Evolutionary conservation across 2,888 invertebrate species (phyloP), one percentile per base, ranked within the genome.

Genomic region (Lumbricus terrestris): DNA sequence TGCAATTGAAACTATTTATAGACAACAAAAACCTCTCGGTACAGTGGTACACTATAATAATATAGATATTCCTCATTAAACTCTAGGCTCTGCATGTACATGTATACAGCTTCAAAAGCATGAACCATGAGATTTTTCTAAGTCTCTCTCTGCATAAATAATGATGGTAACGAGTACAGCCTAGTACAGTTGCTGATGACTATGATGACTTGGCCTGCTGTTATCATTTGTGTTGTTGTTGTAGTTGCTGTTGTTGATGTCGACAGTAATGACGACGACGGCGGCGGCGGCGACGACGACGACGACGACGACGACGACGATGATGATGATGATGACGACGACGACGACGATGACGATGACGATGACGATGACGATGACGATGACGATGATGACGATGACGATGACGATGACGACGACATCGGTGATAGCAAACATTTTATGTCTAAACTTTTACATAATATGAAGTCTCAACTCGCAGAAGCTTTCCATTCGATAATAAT

Each of bases 281-380:
- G 88, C 47, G 83, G 88, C 33, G 88, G 88, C 47, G 90, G 88
- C 15, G 15, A 40, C 40, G 40, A 40, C 40, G 83, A 90, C 6
- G 42, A 90, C 47, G 83, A 90, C 33, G 88, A 90, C 47, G 90
- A 90, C 88, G 90, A 88, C 85, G 54, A 90, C 88, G 89, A 54
- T 40, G 90, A 90, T 89, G 82, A 90, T 38, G 90, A 82, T 82
- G 88, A 82, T 29, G 90, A 69, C 40, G 90, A 69, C 69, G 90
- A 33, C 23, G 54, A 38, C 35, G 54, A 47, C n/a, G 35, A 54
- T 88, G 90, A 34, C 37, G 69, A 38, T 90, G 89, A 35, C 13
- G n/a, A 5, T 35, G 16, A 85, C 23, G 85, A 85, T 16, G n/a
- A 11, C n/a, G 69, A 69, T 16, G n/a, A 69, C n/a, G 69, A 69